Evolutionary conservation across 2,888 invertebrate genomes (phyloP), one percentile per base, ranked within the genome.

Genomic region (Melipona beecheii): DNA sequence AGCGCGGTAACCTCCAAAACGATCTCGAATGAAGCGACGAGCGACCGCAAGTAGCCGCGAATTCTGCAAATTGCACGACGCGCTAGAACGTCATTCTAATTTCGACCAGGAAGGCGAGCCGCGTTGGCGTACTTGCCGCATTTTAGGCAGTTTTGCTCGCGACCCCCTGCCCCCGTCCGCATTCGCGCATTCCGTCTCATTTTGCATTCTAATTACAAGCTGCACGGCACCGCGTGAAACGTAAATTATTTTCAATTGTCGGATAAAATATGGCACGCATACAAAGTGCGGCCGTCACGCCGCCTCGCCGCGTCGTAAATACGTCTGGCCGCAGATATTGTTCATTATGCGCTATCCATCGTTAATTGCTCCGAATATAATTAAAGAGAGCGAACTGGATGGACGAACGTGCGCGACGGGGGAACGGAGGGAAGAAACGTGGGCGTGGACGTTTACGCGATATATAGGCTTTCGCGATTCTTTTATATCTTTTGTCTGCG

Each of bases 361-460:
- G 92, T 91, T 91, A 91, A 92, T 92, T 92, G 90, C 87, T 83
- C 75, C 80, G 86, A 89, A 88, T 90, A 87, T 90, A 90, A 92
- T 92, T 92, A 90, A 90, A 91, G 84, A 71, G 84, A 52, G 71
- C 71, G 71, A 70, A n/a, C 71, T 70, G 70, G 68, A 64, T 58
- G 60, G 54, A 27, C 65, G 21, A 43, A 64, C 31, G 43, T 31
- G 52, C 54, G 68, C 31, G 31, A 31, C 31, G 4, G 13, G 31
- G 27, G 27, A 1, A 43, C 11, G 43, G 43, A 5, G 13, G 21
- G 19, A 6, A 19, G 68, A 60, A 60, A 4, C 19, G 36, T 27
- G n/a, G 19, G n/a, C n/a, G 36, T 13, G 58, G 52, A 64, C 24
- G 54, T 15, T 68, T 43, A 71, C 69, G 43, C 64, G 49, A 64